Conservation (phyloP, 2,888 invertebrate genomes). For the Cyaniris semiargus region DNA sequence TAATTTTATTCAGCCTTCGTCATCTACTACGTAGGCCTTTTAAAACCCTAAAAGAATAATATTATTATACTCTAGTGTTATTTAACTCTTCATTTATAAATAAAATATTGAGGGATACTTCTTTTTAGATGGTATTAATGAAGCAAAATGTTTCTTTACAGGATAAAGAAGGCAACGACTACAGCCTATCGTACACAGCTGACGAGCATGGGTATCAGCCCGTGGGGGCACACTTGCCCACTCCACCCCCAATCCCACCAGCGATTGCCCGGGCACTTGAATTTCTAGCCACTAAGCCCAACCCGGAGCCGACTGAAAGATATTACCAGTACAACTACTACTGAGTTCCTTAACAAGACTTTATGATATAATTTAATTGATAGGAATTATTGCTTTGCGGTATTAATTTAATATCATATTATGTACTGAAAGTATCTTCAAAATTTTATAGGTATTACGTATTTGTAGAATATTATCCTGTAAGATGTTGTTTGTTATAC, state of each 20-base stretch:
- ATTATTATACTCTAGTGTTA: too few species aligned
- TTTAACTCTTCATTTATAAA: too few species aligned
- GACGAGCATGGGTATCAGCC: slow-evolving; percentile 77
- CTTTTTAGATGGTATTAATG: too few species aligned
- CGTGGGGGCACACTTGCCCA: slow-evolving; percentile 71
- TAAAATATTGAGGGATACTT: too few species aligned
- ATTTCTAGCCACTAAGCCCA: slow-evolving; percentile 72
- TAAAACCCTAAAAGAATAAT: too few species aligned
- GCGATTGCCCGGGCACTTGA: slow-evolving; percentile 77
- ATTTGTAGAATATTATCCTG: background rate
- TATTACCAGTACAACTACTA: slow-evolving; percentile 23
- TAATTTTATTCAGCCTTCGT: too few species aligned
- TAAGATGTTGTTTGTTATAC: background rate
- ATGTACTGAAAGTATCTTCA: background rate
- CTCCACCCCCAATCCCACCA: slow-evolving; percentile 76
- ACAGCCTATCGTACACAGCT: slow-evolving; percentile 75
- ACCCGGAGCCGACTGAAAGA: slow-evolving; percentile 58
- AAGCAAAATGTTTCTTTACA: slow-evolving; percentile 41
- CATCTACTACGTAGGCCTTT: too few species aligned
- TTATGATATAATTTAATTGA: too few species aligned
- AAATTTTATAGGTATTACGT: background rate
- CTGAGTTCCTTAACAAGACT: background rate
- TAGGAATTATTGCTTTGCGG: background rate
- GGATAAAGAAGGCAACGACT: slow-evolving; percentile 73
- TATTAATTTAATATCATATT: background rate